Evolutionary conservation across 2,888 invertebrate species (phyloP).

Genomic region (Crossocerus cetratus): DNA sequence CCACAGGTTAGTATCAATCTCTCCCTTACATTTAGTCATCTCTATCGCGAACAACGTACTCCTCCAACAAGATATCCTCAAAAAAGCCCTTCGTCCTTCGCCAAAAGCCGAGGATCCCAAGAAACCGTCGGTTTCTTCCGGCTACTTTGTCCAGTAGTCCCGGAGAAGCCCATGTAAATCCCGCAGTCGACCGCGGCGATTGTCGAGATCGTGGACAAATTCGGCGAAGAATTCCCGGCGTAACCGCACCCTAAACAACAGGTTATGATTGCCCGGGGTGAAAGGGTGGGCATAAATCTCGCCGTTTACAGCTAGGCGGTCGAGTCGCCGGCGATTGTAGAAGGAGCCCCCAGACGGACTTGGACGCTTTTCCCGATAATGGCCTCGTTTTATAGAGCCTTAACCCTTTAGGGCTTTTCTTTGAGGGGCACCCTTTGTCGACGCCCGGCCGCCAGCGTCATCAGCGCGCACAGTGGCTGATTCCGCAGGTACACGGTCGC

Average conservation of each 20-base stretch:
- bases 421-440: neutral
- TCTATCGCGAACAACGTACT: too few relatives aligned
- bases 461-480: slow-evolving; percentile 25
- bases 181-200: too few relatives aligned
- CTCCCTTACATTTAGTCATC: too few relatives aligned
- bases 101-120: too few relatives aligned
- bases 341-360: slow-evolving; percentile 38
- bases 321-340: slow-evolving; percentile 7
- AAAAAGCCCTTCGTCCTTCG: too few relatives aligned
- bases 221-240: neutral
- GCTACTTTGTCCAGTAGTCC: too few relatives aligned
- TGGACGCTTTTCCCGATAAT: slow-evolving; percentile 54
- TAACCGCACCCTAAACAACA: too few relatives aligned
- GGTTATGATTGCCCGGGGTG: too few relatives aligned
- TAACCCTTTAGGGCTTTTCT: slow-evolving; percentile 52
- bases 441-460: neutral
- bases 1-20: slow-evolving; percentile 87
- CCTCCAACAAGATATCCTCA: too few relatives aligned
- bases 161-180: too few relatives aligned
- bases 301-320: neutral
- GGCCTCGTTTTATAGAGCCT: slow-evolving; percentile 54
- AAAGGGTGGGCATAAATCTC: neutral
- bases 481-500: slow-evolving; percentile 45
- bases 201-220: slow-evolving; percentile 22
- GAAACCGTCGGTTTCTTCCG: too few relatives aligned